These are phyloP conservation scores for Strigops habroptila DNA, from an alignment of 2,113 vertebrate genomes.

Conservation along the genomic window DNA sequence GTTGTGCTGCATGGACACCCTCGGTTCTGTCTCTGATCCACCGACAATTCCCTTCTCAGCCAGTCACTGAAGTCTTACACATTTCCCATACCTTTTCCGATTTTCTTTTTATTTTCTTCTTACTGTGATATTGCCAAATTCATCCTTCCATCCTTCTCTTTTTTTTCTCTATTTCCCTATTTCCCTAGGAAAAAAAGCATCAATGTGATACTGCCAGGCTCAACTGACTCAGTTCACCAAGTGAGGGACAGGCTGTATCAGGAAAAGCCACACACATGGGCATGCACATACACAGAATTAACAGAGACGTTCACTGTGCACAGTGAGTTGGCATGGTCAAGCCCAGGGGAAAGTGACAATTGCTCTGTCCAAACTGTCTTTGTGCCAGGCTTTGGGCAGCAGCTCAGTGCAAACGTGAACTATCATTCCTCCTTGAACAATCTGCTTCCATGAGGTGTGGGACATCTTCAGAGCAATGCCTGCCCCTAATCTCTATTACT, in stretches of 20 bases:
- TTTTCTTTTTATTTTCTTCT: neutral
- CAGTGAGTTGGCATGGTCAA: neutral
- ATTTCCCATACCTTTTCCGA: neutral
- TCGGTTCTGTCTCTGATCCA: neutral
- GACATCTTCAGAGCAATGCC: neutral
- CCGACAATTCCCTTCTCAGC: neutral
- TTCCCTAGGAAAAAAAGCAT: neutral
- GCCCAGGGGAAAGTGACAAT: fast-evolving
- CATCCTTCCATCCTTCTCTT: neutral
- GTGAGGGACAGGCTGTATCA: neutral
- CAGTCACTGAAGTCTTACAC: neutral
- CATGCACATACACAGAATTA: fast-evolving
- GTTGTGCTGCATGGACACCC: neutral
- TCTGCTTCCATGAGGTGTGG: neutral
- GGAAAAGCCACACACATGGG: neutral
- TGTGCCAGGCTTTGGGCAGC: neutral
- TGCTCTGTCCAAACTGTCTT: neutral
- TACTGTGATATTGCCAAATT: neutral
- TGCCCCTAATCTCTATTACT: neutral
- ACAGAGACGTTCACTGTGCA: neutral
- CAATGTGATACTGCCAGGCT: neutral
- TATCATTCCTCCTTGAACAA: neutral
- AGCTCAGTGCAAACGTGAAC: neutral
- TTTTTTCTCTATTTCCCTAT: neutral
- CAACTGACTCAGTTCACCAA: neutral